Base-by-base conservation (phyloP, 2,113 vertebrate genomes). In the Galbula dea region DNA sequence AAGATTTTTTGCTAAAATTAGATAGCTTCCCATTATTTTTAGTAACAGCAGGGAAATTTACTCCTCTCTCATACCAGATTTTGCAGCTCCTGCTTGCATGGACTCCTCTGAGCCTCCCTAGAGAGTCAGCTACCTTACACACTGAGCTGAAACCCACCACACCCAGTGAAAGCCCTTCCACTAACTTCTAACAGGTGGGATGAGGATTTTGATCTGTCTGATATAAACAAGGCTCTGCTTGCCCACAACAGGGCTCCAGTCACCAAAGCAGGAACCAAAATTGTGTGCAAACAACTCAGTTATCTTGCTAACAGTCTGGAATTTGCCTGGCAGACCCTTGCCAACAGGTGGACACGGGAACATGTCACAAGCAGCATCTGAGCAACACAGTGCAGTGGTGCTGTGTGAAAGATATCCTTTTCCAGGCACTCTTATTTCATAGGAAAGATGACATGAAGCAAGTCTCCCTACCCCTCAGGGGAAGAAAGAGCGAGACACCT, bases 261-360 rank as follows among this genome's bases (percentile, higher is more conserved):
- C 39, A n/a, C 23, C 7, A 37, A 41, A 72, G 57, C 14, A 21
- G 20, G 32, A 52, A 10, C 0, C 1, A 57, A 29, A 0, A 4
- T 7, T 65, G n/a, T 3, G 1, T 82, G 69, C 65, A 29, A 48
- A 21, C 23, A 12, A 32, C 10, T 37, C 65, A 55, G 48, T 57
- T 39, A 55, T 22, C 48, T 49, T 52, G 57, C 36, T 30, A 32
- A 21, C 23, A 8, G 52, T 11, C 52, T 79, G 49, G 52, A 65
- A 78, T 36, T 24, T 36, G 34, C 12, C 74, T 36, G 57, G 36
- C 48, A 78, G 77, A 51, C 12, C 16, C 36, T 15, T 12, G 18
- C 7, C n/a, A 75, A 52, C 0, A 0, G 0, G 1, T 2, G 66
- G 69, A 66, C 63, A 69, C 0, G 1, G 37, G 59, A 78, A 49